phyloP scores from a whole-genome alignment of 2,797 vertebrate genomes.

The Amblyraja radiata region DNA sequence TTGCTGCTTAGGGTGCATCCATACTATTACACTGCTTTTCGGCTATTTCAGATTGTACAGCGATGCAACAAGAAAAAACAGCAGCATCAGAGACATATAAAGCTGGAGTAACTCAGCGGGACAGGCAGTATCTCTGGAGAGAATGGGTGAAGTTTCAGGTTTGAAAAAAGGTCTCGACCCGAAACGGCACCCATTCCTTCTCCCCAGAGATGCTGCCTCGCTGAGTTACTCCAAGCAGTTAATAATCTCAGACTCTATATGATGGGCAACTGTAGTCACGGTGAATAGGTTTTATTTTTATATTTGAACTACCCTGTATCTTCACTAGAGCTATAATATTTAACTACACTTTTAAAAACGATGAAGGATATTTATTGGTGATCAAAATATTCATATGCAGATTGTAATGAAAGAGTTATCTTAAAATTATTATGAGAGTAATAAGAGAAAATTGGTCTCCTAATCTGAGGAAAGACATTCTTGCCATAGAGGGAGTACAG shows the following conservation, averaged over 20 bases:
- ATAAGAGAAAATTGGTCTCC: not conserved
- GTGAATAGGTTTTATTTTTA: not conserved
- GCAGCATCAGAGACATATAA: not conserved
- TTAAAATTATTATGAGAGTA: not conserved
- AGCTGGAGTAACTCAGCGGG: too few species aligned
- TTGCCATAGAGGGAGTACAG: too few species aligned
- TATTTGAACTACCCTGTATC: not conserved
- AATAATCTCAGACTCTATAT: not conserved
- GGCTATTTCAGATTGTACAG: not conserved
- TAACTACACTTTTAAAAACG: not conserved
- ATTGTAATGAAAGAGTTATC: not conserved
- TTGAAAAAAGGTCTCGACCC: too few species aligned
- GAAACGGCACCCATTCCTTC: too few species aligned
- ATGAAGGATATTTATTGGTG: not conserved
- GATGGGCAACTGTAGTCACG: not conserved
- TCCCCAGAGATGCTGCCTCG: too few species aligned
- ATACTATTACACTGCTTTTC: not conserved
- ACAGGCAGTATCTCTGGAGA: too few species aligned
- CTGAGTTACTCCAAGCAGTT: too few species aligned
- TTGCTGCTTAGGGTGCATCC: not conserved
- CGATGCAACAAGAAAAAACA: not conserved
- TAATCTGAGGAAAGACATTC: too few species aligned
- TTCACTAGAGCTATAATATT: not conserved
- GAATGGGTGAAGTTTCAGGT: too few species aligned
- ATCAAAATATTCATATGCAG: not conserved